Conservation (phyloP, 1,140 invertebrate species). For the Diplogasteroides magnus region DNA sequence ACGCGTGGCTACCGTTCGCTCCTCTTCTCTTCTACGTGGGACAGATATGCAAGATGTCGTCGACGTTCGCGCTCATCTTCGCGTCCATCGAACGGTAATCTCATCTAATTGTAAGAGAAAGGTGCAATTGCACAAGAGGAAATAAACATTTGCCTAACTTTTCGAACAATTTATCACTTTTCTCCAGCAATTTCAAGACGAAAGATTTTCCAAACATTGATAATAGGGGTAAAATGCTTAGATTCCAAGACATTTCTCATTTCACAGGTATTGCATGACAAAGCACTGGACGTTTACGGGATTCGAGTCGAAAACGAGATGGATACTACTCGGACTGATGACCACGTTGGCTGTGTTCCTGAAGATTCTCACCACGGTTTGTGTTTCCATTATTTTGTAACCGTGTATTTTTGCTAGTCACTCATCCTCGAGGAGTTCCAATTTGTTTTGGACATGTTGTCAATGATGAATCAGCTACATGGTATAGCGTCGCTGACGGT, state of each 20-base stretch:
- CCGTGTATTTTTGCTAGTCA: no score
- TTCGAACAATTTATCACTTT: no score
- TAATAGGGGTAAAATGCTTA: no score
- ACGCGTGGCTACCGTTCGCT: constrained; percentile 40
- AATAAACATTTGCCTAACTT: no score
- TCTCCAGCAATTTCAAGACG: no score
- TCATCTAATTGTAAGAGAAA: no score
- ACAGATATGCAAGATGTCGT: constrained; percentile 52
- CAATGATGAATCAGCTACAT: no score
- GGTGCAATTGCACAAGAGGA: no score
- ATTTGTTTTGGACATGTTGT: neutral
- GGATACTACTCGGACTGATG: constrained; percentile 39
- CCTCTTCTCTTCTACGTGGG: constrained; percentile 39
- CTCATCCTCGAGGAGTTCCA: neutral
- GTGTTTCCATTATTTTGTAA: no score
- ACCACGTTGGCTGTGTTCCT: constrained; percentile 38
- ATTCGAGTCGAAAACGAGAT: constrained; percentile 45
- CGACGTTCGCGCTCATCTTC: constrained; percentile 50
- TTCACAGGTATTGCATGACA: constrained; percentile 41
- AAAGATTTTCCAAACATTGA: neutral
- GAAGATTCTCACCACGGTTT: constrained; percentile 27
- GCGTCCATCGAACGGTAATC: constrained; percentile 44
- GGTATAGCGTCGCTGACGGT: no score
- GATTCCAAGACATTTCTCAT: neutral
- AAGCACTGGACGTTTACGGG: constrained; percentile 53